phyloP scores from a whole-genome alignment of 1,140 invertebrate species.

The Ceratina australensis region DNA sequence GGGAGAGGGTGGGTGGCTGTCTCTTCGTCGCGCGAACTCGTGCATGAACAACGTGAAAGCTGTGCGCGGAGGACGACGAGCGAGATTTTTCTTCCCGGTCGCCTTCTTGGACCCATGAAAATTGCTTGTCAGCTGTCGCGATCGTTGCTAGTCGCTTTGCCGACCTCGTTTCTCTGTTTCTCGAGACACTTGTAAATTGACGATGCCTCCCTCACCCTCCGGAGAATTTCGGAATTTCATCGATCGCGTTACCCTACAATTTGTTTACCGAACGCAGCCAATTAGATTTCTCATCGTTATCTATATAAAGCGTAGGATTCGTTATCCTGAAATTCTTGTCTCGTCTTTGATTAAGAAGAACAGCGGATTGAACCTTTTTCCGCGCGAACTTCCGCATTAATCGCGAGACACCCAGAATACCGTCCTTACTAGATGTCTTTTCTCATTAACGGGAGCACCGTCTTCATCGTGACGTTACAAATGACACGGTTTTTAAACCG shows the following conservation, averaged over 20 bases:
- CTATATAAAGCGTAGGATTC: not conserved
- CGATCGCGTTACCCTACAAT: not conserved
- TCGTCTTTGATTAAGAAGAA: too few species aligned
- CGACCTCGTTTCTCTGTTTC: not conserved
- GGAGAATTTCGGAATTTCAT: not conserved
- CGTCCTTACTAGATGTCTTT: slow-evolving; percentile 47
- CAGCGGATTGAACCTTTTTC: slow-evolving; percentile 1
- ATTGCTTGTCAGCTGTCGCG: slow-evolving; percentile 7
- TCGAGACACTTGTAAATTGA: not conserved
- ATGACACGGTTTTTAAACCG: slow-evolving; percentile 66
- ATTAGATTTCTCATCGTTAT: not conserved
- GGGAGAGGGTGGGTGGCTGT: not conserved
- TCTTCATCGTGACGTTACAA: slow-evolving; percentile 67
- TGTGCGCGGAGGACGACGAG: not conserved
- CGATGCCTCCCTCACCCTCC: not conserved
- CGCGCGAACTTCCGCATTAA: slow-evolving; percentile 67
- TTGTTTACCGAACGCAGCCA: too few species aligned
- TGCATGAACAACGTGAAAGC: slow-evolving; percentile 7
- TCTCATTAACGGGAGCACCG: slow-evolving; percentile 38
- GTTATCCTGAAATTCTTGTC: not conserved
- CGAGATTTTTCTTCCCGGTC: not conserved
- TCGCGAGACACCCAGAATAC: slow-evolving; percentile 62
- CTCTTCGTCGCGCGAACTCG: slow-evolving; percentile 7
- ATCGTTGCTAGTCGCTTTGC: not conserved
- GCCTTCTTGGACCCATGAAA: not conserved